Base-by-base conservation (phyloP, 2,888 invertebrate species). In the Diarsia brunnea region DNA sequence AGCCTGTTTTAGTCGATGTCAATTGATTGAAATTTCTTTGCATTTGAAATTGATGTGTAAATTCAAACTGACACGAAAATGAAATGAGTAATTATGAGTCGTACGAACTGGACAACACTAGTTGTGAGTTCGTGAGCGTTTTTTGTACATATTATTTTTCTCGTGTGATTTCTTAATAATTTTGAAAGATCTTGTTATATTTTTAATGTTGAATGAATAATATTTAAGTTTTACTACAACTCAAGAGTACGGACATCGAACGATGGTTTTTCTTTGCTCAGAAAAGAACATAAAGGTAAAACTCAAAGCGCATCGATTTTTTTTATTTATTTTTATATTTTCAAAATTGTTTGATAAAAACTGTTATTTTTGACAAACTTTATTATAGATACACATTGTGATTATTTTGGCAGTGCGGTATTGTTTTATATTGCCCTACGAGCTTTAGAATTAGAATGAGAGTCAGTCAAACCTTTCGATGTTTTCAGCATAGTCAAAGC, bases 221-320 rank as follows among this genome's bases (percentile, higher is more conserved):
- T 51, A 45, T 24, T 49, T 68, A 53, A 65, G 67, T 72, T 66
- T 58, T 58, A 21, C 51, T 61, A 51, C 58, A 66, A 68, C 21
- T 60, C 31, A 75, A 67, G 27, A 75, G 65, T 69, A 66, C 60
- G 73, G 49, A 64, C 60, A 45, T 53, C 51, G 38, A 70, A 83
- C 63, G 51, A 94, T 93, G 92, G 87, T 91, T 90, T 90, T 90
- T 92, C 87, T 89, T 88, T 84, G 81, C 87, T 80, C 84, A 87
- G 89, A 89, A 89, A 92, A 89, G 84, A 87, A 85, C 88, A 0
- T 84, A 88, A 87, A 90, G 91, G 90, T 90, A 91, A 70, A 83
- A 82, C 67, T 73, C 27, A 51, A 82, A 84, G 53, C 78, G 73
- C 87, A 90, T 90, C 90, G 90, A 90, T 90, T 90, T 90, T n/a